Percentiles rank a stretch among this genome's conserved stretches.
Evolutionary conservation across 2,888 invertebrate species (phyloP).

Genomic region (Aporophyla lueneburgensis): DNA sequence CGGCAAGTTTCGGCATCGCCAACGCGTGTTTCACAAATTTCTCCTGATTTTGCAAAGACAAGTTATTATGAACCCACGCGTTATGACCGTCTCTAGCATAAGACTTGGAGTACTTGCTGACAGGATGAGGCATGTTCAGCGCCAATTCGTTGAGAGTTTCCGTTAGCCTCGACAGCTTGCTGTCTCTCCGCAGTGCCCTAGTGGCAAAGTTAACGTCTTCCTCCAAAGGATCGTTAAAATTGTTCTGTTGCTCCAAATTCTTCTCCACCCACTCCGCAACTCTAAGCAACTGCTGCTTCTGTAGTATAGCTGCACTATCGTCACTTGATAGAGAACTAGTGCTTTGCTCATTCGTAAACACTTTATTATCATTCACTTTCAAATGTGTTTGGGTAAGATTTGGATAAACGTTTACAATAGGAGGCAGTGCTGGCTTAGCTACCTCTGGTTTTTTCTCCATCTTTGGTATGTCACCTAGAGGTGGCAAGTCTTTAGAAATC

Average conservation of each 20-base stretch:
- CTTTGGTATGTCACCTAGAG: constrained; percentile 74
- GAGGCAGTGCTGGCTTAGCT: constrained; percentile 79
- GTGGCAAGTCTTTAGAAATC: constrained; percentile 88
- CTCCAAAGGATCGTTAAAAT: constrained; percentile 85
- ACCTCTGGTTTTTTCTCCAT: constrained; percentile 78
- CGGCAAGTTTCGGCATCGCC: constrained; percentile 72
- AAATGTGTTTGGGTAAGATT: constrained; percentile 88
- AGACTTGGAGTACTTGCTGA: constrained; percentile 85
- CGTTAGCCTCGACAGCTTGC: constrained; percentile 82
- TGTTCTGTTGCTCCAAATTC: constrained; percentile 90
- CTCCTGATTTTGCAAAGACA: constrained; percentile 70
- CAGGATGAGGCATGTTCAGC: constrained; percentile 88
- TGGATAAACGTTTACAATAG: constrained; percentile 88
- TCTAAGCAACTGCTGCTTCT: constrained; percentile 92
- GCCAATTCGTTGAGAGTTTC: constrained; percentile 87
- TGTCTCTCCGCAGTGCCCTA: constrained; percentile 80
- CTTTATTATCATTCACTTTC: constrained; percentile 86
- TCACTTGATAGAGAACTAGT: constrained; percentile 89
- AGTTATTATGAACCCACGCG: constrained; percentile 78
- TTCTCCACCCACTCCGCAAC: constrained; percentile 95
- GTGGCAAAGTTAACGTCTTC: constrained; percentile 83
- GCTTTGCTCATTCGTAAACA: constrained; percentile 88
- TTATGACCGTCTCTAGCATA: constrained; percentile 79
- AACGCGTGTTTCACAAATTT: constrained; percentile 69
- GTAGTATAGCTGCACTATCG: constrained; percentile 89